phyloP scores from a whole-genome alignment of 1,140 invertebrate species.

The Uloborus diversus region DNA sequence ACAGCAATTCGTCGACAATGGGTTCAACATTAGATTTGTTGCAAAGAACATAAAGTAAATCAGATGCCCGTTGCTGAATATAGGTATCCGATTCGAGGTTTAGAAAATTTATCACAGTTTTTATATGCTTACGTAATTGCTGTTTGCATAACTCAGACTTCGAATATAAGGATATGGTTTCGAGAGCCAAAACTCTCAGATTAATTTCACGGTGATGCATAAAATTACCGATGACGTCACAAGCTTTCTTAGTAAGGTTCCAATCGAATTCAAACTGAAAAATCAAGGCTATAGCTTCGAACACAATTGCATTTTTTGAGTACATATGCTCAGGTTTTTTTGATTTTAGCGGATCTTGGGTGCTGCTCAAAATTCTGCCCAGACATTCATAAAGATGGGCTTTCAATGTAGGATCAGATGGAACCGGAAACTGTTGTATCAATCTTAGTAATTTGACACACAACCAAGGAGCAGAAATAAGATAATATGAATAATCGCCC shows the following conservation, averaged over 20 bases:
- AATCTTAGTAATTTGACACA: constrained; percentile 96
- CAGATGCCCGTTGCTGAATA: constrained; percentile 96
- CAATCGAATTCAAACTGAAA: constrained; percentile 98
- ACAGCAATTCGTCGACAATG: constrained; percentile 99
- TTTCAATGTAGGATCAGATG: constrained; percentile 75
- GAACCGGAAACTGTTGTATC: constrained; percentile 97
- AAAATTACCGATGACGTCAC: constrained; percentile 98
- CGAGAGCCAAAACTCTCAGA: constrained; percentile 94
- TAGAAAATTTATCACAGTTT: constrained; percentile 98
- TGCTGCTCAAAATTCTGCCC: constrained; percentile 99
- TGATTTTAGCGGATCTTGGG: constrained; percentile 98
- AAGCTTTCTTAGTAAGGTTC: constrained; percentile 94
- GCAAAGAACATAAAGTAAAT: constrained; percentile 99
- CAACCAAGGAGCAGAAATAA: constrained; percentile 99
- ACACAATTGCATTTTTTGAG: constrained; percentile 99
- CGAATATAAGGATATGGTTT: constrained; percentile 98
- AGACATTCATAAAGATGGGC: constrained; percentile 96
- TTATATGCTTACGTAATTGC: constrained; percentile 99
- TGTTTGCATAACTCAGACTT: constrained; percentile 99
- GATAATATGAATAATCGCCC: constrained; percentile 99
- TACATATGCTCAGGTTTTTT: constrained; percentile 99
- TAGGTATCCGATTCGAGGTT: constrained; percentile 99
- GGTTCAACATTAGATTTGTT: constrained; percentile 99
- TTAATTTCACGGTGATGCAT: constrained; percentile 98
- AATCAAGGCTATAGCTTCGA: constrained; percentile 99